Conservation (phyloP, 2,888 invertebrate species). For the Anodontia alba region DNA sequence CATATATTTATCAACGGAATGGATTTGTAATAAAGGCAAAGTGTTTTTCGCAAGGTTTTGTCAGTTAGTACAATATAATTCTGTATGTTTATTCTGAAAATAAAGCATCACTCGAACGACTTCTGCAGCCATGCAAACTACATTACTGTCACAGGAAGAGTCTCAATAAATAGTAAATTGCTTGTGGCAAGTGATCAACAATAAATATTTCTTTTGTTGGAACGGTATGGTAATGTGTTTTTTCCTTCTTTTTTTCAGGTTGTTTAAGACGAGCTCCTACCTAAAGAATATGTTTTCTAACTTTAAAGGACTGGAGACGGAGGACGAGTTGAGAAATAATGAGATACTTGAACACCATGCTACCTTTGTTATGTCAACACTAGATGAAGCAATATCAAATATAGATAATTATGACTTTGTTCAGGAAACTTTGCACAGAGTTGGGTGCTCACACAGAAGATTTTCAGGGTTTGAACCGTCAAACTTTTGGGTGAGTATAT, state of each 20-base stretch:
- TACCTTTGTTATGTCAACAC: slow-evolving; percentile 94
- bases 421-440: slow-evolving; percentile 92
- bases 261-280: slow-evolving; percentile 92
- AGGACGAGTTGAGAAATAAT: slow-evolving; percentile 92
- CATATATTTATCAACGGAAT: too few species aligned
- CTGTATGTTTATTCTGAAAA: too few species aligned
- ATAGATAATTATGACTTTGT: slow-evolving; percentile 94
- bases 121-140: too few species aligned
- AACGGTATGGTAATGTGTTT: too few species aligned
- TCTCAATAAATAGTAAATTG: too few species aligned
- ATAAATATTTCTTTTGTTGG: too few species aligned
- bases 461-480: slow-evolving; percentile 94
- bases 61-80: too few species aligned
- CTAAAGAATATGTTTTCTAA: slow-evolving; percentile 87
- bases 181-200: too few species aligned
- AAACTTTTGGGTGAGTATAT: slow-evolving; percentile 91
- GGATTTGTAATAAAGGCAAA: too few species aligned
- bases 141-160: too few species aligned
- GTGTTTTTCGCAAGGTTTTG: too few species aligned
- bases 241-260: slow-evolving; percentile 89
- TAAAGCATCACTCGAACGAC: too few species aligned
- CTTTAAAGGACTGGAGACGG: slow-evolving; percentile 91
- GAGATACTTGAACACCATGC: slow-evolving; percentile 95
- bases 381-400: slow-evolving; percentile 95
- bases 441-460: slow-evolving; percentile 92